Conservation (phyloP, 2,797 vertebrate genomes). For the Danio tinwini region DNA sequence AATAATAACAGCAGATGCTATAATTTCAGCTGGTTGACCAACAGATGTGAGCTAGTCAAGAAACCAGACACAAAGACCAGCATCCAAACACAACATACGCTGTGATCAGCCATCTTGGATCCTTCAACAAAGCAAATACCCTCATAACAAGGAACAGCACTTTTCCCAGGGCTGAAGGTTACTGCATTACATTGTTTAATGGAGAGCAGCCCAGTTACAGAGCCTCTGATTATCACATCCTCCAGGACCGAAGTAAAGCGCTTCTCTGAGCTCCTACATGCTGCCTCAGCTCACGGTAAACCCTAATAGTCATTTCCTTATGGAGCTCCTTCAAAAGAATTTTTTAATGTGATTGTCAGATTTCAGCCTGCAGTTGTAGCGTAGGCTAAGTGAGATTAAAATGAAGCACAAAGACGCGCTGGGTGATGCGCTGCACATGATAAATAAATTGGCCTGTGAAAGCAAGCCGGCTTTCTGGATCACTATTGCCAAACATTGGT, state of each 20-base stretch:
- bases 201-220: slow-evolving; percentile 65
- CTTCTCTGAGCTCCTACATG: slow-evolving; percentile 67
- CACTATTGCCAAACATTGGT: neutral
- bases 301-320: slow-evolving; percentile 74
- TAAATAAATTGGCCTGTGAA: slow-evolving; percentile 13
- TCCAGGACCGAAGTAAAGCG: slow-evolving; percentile 68
- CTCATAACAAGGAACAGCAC: slow-evolving; percentile 36
- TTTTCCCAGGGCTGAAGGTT: slow-evolving; percentile 58
- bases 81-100: slow-evolving; percentile 16
- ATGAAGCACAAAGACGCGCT: slow-evolving; percentile 67
- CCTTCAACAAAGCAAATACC: slow-evolving; percentile 54
- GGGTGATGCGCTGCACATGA: slow-evolving; percentile 66
- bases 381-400: slow-evolving; percentile 70
- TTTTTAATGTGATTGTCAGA: slow-evolving; percentile 74
- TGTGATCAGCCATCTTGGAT: slow-evolving; percentile 17
- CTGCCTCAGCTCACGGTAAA: slow-evolving; percentile 71
- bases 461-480: neutral
- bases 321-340: slow-evolving; percentile 69
- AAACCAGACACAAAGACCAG: neutral
- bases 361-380: slow-evolving; percentile 66
- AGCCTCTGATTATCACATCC: slow-evolving; percentile 72
- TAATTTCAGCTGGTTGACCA: neutral
- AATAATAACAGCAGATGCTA: no score
- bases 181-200: slow-evolving; percentile 64
- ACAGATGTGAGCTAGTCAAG: neutral